Conservation (phyloP, 2,888 invertebrate genomes). For the Dasypogon diadema region DNA sequence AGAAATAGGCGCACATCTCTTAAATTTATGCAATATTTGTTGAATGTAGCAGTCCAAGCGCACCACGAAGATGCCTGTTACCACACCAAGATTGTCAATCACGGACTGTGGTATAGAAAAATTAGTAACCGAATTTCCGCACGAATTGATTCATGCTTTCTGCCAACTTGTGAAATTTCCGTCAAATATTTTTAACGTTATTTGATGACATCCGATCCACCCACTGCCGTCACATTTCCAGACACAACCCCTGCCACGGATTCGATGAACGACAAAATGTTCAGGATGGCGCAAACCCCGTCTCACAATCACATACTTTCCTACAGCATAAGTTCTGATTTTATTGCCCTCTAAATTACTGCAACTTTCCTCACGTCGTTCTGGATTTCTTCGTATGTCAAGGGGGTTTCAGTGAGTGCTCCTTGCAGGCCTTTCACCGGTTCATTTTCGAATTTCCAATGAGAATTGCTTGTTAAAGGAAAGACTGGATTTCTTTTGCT, state of each 20-base stretch:
- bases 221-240: not conserved
- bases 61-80: not conserved
- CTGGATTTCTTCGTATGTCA: not conserved
- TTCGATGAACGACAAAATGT: conserved; percentile 6
- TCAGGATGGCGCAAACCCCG: conserved; percentile 2
- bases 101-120: conserved; percentile 1
- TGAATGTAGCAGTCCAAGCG: no score
- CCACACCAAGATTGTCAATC: not conserved
- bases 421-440: conserved; percentile 5
- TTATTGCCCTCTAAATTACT: conserved; percentile 45
- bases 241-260: not conserved
- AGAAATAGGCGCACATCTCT: not conserved
- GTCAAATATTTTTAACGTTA: conserved; percentile 14
- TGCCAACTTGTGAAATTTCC: not conserved
- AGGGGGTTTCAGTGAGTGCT: conserved; percentile 27
- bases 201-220: conserved; percentile 34
- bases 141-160: not conserved
- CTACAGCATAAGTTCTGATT: conserved; percentile 45
- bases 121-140: conserved; percentile 1
- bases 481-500: no score
- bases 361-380: conserved; percentile 45
- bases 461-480: not conserved
- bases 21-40: not conserved
- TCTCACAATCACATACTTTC: conserved; percentile 22
- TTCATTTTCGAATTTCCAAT: not conserved